A percentile compares a stretch with the other conserved stretches of the same genome.
These are phyloP conservation scores for Agelastica alni DNA, from an alignment of 2,888 invertebrate species.

Conservation along the genomic window DNA sequence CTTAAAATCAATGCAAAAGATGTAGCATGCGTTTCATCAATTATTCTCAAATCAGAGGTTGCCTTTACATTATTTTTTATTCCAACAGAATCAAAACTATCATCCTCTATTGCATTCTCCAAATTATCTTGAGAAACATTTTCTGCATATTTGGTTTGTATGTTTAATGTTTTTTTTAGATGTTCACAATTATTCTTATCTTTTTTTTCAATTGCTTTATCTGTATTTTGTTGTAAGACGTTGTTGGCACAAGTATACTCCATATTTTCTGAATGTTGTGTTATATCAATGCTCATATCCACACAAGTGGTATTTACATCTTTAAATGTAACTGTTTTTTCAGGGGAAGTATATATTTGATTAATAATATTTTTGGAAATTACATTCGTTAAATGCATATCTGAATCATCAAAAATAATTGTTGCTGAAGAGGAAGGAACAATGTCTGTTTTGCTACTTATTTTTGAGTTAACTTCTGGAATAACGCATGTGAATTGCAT, in stretches of 20 bases:
- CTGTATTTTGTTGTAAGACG: too few relatives aligned
- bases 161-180: too few relatives aligned
- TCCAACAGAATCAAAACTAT: not conserved
- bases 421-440: too few relatives aligned
- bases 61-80: slow-evolving; percentile 2
- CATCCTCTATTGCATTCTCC: too few relatives aligned
- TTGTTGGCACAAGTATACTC: not conserved
- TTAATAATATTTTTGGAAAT: too few relatives aligned
- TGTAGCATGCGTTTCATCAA: slow-evolving; percentile 10
- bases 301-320: too few relatives aligned
- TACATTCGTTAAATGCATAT: not conserved
- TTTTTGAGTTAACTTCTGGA: not conserved
- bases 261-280: not conserved
- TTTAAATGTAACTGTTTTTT: not conserved
- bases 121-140: too few relatives aligned
- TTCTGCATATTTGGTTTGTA: too few relatives aligned
- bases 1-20: slow-evolving; percentile 25
- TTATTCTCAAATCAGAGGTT: not conserved
- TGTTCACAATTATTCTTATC: too few relatives aligned
- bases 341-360: not conserved
- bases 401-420: not conserved
- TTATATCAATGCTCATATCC: not conserved
- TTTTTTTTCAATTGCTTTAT: too few relatives aligned
- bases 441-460: slow-evolving; percentile 4
- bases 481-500: slow-evolving; percentile 13